Percentiles rank a stretch among this genome's conserved stretches.
These are phyloP conservation scores for Mus spretus DNA, from an alignment of 2,797 vertebrate species.

Conservation along the genomic window DNA sequence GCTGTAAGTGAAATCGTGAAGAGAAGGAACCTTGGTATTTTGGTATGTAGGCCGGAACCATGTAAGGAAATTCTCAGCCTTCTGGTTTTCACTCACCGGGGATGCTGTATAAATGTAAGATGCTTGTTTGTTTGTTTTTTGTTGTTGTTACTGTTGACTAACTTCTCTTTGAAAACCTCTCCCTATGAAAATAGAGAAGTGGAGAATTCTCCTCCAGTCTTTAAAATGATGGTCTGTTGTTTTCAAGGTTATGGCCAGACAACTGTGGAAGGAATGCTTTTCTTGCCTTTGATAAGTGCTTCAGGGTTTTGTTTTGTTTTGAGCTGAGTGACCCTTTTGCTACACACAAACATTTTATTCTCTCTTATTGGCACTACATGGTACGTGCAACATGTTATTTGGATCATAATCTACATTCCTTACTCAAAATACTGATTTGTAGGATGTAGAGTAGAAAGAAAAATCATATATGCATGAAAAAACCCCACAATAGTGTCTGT, in stretches of 20 bases:
- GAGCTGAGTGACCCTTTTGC: slow-evolving; percentile 28
- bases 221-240: slow-evolving; percentile 37
- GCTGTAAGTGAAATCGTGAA: not conserved
- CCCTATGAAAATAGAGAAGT: slow-evolving; percentile 48
- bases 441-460: slow-evolving; percentile 20
- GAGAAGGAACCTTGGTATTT: slow-evolving; percentile 25
- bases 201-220: not conserved
- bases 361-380: slow-evolving; percentile 33
- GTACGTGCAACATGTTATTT: slow-evolving; percentile 68
- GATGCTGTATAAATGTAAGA: slow-evolving; percentile 39
- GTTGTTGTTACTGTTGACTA: not conserved
- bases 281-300: slow-evolving; percentile 51
- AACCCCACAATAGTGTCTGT: not conserved
- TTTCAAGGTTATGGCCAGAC: not conserved
- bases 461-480: not conserved
- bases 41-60: not conserved
- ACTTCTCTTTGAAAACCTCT: slow-evolving; percentile 37
- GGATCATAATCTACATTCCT: slow-evolving; percentile 39
- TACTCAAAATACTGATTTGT: slow-evolving; percentile 34
- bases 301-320: not conserved
- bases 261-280: not conserved
- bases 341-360: slow-evolving; percentile 30
- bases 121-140: not conserved
- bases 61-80: slow-evolving; percentile 38
- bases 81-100: slow-evolving; percentile 40